Conservation (phyloP, 2,797 vertebrate genomes). For the Muraenolepis orangiensis region DNA sequence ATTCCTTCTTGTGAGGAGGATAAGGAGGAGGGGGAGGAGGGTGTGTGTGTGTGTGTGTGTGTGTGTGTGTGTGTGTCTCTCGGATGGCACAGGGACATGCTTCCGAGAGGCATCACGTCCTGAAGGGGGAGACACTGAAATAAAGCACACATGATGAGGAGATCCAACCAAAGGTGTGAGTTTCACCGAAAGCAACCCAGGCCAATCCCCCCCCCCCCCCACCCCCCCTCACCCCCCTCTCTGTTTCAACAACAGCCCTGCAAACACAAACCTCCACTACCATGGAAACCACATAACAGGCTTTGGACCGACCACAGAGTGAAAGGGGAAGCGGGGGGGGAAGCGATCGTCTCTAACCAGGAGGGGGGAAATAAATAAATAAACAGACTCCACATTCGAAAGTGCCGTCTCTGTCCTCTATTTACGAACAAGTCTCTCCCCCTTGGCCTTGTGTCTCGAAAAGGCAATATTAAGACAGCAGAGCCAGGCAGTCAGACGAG, state of each 20-base stretch:
- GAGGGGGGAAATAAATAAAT: slow-evolving; percentile 4
- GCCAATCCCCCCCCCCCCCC: too few relatives aligned
- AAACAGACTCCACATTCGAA: slow-evolving; percentile 15
- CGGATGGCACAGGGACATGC: too few relatives aligned
- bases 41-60: not conserved
- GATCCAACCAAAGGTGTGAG: too few relatives aligned
- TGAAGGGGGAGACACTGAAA: too few relatives aligned
- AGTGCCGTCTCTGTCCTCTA: slow-evolving; percentile 11
- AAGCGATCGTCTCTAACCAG: not conserved
- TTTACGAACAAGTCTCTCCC: slow-evolving; percentile 36
- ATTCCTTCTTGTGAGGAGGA: slow-evolving; percentile 24
- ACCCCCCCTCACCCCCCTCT: too few relatives aligned
- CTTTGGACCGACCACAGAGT: slow-evolving; percentile 16
- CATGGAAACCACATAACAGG: not conserved
- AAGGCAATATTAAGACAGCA: slow-evolving; percentile 38
- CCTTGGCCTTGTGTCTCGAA: slow-evolving; percentile 25
- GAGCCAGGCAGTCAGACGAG: slow-evolving; percentile 24
- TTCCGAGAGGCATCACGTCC: too few relatives aligned
- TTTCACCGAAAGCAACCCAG: not conserved
- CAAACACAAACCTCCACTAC: not conserved
- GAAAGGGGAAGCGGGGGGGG: too few relatives aligned
- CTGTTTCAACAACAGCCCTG: slow-evolving; percentile 3
- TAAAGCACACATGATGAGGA: too few relatives aligned
- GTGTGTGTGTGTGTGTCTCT: not conserved
- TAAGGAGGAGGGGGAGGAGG: not conserved